These are phyloP conservation scores for Siderastrea radians DNA, from an alignment of 92 coral and sea anemone species.

Conservation along the genomic window DNA sequence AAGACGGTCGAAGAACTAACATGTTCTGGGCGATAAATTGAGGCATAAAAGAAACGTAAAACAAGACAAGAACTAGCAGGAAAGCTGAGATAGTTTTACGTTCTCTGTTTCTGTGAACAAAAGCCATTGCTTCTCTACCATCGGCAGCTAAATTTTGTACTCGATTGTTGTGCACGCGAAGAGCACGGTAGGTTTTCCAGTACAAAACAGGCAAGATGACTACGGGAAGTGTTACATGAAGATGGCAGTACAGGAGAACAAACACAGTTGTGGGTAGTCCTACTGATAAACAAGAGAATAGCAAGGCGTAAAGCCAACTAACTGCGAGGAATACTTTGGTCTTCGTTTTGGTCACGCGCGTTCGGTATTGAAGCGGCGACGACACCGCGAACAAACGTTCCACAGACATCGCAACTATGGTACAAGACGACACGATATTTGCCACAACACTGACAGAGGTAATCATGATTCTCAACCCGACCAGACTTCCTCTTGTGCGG, in stretches of 20 bases:
- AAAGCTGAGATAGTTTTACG: constrained; percentile 15
- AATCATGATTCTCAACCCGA: background rate
- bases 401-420: constrained; percentile 21
- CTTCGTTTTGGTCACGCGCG: constrained; percentile 5
- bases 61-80: constrained; percentile 5
- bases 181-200: constrained; percentile 33
- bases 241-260: constrained; percentile 31
- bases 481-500: background rate
- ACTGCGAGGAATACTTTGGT: constrained; percentile 11
- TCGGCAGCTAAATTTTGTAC: background rate
- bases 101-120: background rate
- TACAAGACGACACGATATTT: constrained; percentile 25
- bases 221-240: constrained; percentile 53
- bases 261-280: constrained; percentile 13
- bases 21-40: constrained; percentile 1
- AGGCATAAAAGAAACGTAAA: background rate
- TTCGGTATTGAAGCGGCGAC: constrained; percentile 30
- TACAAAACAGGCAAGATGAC: constrained; percentile 32
- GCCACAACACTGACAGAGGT: background rate
- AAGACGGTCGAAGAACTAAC: background rate
- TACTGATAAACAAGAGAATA: constrained; percentile 29
- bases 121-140: background rate
- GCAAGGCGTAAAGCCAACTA: constrained; percentile 42
- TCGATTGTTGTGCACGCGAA: constrained; percentile 1
- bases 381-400: constrained; percentile 48